These are phyloP conservation scores for Podargus strigoides DNA, from an alignment of 2,797 vertebrate species.

Conservation along the genomic window DNA sequence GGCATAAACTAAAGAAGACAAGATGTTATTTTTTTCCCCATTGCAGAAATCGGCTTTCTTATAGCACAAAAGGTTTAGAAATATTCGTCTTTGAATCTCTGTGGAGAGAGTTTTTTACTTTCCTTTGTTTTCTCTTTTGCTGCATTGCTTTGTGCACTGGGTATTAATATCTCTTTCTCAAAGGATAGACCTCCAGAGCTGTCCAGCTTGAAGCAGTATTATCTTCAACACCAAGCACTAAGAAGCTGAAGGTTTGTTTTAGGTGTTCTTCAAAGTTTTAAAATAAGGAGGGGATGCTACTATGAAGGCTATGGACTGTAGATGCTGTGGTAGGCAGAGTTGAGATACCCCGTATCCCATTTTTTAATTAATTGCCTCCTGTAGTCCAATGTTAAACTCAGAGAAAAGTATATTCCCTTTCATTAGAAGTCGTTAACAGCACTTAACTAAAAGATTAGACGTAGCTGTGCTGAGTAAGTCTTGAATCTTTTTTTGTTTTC, in stretches of 20 bases:
- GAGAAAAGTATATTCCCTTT: neutral
- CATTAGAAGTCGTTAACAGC: neutral
- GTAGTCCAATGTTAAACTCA: neutral
- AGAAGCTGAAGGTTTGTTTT: neutral
- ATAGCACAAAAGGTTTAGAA: neutral
- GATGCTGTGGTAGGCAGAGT: neutral
- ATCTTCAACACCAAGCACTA: neutral
- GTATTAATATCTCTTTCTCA: neutral
- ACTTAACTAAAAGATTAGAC: neutral
- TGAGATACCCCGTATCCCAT: neutral
- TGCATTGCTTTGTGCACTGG: neutral
- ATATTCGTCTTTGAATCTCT: neutral
- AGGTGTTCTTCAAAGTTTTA: neutral
- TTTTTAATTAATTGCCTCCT: neutral
- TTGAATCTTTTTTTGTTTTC: neutral
- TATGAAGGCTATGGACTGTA: neutral
- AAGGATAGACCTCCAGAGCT: neutral
- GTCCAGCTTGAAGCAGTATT: neutral
- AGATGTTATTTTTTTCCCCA: neutral
- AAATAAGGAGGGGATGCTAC: neutral
- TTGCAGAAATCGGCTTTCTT: neutral
- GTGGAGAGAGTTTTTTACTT: neutral
- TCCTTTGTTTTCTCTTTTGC: neutral
- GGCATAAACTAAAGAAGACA: neutral
- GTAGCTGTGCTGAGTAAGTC: neutral